These are phyloP conservation scores for Aix galericulata DNA, from an alignment of 2,113 vertebrate species.

Conservation along the genomic window DNA sequence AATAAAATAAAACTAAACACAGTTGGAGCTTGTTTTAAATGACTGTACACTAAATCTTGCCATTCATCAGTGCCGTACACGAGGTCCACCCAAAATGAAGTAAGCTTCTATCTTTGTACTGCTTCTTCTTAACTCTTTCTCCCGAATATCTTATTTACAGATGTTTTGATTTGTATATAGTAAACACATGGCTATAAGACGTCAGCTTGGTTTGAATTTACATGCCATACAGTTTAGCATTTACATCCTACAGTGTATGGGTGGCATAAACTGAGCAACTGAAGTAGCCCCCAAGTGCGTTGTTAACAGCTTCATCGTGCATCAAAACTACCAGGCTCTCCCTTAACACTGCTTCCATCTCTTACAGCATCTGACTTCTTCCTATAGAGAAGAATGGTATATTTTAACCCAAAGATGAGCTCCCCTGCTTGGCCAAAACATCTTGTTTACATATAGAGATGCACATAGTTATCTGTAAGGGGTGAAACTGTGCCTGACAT, in stretches of 20 bases:
- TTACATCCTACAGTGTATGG: constrained; percentile 8
- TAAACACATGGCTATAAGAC: constrained; percentile 32
- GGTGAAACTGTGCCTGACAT: constrained; percentile 77
- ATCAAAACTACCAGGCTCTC: neutral
- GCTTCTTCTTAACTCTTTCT: constrained; percentile 19
- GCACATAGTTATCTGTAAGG: constrained; percentile 73
- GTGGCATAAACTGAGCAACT: constrained; percentile 46
- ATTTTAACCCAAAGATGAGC: constrained; percentile 43
- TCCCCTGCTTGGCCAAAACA: constrained; percentile 61
- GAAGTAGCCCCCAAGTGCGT: neutral
- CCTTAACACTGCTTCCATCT: neutral
- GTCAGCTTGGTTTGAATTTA: constrained; percentile 53
- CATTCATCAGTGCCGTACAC: constrained; percentile 45
- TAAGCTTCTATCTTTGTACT: neutral
- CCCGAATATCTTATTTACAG: constrained; percentile 20
- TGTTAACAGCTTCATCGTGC: neutral
- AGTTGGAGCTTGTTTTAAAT: constrained; percentile 52
- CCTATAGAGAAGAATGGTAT: neutral
- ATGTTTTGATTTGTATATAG: constrained; percentile 67
- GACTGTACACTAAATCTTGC: constrained; percentile 49
- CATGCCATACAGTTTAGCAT: neutral
- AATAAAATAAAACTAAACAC: constrained; percentile 41
- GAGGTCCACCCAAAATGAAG: constrained; percentile 26
- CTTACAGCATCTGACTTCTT: constrained; percentile 16
- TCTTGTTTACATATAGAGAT: constrained; percentile 59